Base-by-base conservation (phyloP, 2,797 vertebrate genomes). In the Otolemur crassicaudatus region DNA sequence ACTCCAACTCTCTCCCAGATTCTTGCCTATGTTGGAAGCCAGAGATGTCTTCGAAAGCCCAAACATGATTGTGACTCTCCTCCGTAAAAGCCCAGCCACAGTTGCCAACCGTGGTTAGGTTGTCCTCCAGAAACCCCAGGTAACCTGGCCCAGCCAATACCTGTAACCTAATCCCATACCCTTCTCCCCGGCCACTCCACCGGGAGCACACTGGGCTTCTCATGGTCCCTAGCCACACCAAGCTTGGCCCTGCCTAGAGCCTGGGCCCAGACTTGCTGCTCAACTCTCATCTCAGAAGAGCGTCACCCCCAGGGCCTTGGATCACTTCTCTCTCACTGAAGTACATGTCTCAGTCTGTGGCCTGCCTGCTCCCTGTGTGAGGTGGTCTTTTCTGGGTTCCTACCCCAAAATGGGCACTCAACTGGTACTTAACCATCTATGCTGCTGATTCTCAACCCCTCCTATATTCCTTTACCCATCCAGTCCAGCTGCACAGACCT, bases 161-260 rank as follows among this genome's bases (percentile, higher is more conserved):
- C 87, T 29, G 12, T 11, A 31, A 7, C 23, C 20, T 16, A 27
- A 65, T 31, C 29, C 37, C 5, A 11, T 27, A 63, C 11, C 27
- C 61, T 72, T 34, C 19, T 25, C 3, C 34, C 37, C 17, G 27
- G 23, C 53, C 61, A 0, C 60, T 49, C 16, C 5, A n/a, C 46
- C 34, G 34, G 5, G 4, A 3, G 13, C 16, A 10, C 9, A 0
- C 11, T 0, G 7, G 61, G 7, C 25, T 90, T 22, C 25, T 19
- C 14, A 23, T 2, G 0, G 9, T 56, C 34, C 25, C 56, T 11
- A 3, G 46, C 53, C 29, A n/a, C 0, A 5, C 16, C 27, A 11
- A 1, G 2, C 34, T 67, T 34, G 34, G 49, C 29, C 63, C n/a
- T 61, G 69, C 73, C 53, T 9, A 25, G 31, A 56, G 22, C 4